Percentiles rank a stretch among this genome's conserved stretches.
phyloP scores from a whole-genome alignment of 2,888 invertebrate genomes.

The Amphipoea lucens region DNA sequence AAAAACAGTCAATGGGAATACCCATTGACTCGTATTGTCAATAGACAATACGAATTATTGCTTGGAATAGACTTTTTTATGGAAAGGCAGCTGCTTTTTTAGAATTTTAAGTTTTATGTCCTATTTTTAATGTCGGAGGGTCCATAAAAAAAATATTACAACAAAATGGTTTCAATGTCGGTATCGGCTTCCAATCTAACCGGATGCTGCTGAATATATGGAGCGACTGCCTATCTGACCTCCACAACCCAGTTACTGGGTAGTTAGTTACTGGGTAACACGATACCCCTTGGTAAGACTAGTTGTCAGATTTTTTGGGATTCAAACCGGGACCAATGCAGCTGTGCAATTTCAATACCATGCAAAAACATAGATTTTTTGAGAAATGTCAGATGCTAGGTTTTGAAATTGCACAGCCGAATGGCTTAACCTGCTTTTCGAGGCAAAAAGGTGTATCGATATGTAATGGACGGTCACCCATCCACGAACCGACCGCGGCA shows the following conservation, averaged over 20 bases:
- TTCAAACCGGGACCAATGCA: neutral
- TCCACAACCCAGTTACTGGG: neutral
- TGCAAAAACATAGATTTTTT: no score
- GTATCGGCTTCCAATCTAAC: neutral
- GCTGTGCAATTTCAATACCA: no score
- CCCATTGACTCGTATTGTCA: slow-evolving; percentile 23
- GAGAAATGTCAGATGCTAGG: no score
- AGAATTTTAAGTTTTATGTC: neutral
- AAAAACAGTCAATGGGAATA: slow-evolving; percentile 34
- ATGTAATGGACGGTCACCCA: neutral
- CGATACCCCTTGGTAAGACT: neutral
- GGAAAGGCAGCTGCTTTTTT: neutral
- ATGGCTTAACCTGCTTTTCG: neutral
- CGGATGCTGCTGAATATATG: neutral
- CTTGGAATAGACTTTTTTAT: neutral
- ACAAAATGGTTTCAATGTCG: neutral
- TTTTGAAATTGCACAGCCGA: no score
- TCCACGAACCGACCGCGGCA: neutral
- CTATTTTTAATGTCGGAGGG: neutral
- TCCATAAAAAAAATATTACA: neutral
- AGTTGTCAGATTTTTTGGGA: neutral
- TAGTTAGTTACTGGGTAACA: neutral
- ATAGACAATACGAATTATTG: slow-evolving; percentile 51
- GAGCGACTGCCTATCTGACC: neutral
- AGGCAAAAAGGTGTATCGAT: neutral